Conservation (phyloP, 1,140 invertebrate species). For the Ridgeia piscesae region DNA sequence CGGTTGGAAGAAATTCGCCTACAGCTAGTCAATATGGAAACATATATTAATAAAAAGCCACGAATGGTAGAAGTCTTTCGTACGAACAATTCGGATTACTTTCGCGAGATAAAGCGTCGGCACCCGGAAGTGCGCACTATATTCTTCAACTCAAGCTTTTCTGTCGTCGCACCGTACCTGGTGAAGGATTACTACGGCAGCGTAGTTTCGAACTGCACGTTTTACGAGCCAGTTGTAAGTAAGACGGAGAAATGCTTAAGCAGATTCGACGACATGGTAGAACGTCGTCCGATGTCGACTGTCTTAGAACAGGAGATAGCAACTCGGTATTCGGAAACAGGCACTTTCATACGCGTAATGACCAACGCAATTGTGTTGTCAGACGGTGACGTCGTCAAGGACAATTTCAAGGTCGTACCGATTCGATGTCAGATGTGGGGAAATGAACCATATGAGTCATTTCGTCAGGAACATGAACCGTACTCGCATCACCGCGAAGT, state of each 20-base stretch:
- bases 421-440: neutral
- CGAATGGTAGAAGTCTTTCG: neutral
- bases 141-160: neutral
- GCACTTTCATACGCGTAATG: neutral
- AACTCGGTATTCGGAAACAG: neutral
- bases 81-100: neutral
- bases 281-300: neutral
- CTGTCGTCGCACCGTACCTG: neutral
- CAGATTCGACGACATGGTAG: neutral
- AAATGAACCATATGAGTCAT: neutral
- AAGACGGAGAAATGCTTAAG: neutral
- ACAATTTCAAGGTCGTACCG: neutral
- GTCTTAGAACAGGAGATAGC: neutral
- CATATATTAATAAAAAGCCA: neutral
- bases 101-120: neutral
- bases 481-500: constrained; percentile 4
- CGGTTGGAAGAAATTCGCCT: neutral
- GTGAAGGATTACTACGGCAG: neutral
- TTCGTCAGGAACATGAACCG: neutral
- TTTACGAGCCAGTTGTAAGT: neutral
- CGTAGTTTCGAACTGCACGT: neutral
- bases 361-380: neutral
- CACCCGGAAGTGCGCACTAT: neutral
- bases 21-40: neutral
- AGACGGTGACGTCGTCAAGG: neutral